Evolutionary conservation across 1,140 invertebrate genomes (phyloP).

Genomic region (Tetramorium simillimum): DNA sequence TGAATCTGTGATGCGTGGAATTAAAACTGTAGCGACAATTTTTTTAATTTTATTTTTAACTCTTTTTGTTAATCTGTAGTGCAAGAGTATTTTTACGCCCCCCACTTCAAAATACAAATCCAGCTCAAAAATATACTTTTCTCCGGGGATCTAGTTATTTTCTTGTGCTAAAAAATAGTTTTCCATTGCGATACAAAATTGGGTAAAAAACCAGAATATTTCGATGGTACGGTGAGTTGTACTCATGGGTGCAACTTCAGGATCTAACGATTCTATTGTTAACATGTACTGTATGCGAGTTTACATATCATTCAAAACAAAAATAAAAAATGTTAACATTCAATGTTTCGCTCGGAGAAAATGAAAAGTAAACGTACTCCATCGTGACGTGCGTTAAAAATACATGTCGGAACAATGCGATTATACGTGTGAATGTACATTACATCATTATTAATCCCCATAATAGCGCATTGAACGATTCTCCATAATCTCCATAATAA

Average conservation of each 20-base stretch:
- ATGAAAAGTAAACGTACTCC: neutral
- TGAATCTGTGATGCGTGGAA: neutral
- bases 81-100: neutral
- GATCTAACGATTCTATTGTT: constrained; percentile 23
- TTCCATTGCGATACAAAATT: constrained; percentile 24
- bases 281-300: neutral
- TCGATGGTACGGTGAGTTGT: neutral
- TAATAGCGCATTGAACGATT: neutral
- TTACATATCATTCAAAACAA: constrained; percentile 16
- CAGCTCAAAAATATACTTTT: neutral
- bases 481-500: neutral
- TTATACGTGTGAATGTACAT: neutral
- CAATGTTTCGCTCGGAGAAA: constrained; percentile 4
- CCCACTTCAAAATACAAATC: constrained; percentile 8
- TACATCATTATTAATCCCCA: neutral
- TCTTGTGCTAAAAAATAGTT: constrained; percentile 31
- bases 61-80: neutral
- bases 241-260: constrained; percentile 14
- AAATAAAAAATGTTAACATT: constrained; percentile 40
- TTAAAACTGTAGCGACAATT: neutral
- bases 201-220: constrained; percentile 28
- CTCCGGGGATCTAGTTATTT: constrained; percentile 15
- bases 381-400: neutral
- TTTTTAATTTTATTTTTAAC: neutral
- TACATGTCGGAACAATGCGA: neutral